Percentiles rank a stretch among this genome's conserved stretches.
These are phyloP conservation scores for Marmota flaviventris DNA, from an alignment of 2,113 vertebrate species.

Conservation along the genomic window DNA sequence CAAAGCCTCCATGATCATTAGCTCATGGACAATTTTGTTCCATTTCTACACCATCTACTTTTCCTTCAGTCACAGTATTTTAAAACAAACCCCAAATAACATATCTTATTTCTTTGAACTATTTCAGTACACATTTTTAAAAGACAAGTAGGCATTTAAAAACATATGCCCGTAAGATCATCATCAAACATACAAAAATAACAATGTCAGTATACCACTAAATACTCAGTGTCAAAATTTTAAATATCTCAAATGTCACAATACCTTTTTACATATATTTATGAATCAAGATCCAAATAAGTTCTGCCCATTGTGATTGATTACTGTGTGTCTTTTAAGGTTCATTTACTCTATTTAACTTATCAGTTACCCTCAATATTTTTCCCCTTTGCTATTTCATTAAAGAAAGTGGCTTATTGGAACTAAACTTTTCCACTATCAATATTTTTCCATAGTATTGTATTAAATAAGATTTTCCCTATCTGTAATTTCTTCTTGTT, in stretches of 20 bases:
- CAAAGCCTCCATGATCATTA: neutral
- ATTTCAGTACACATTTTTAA: neutral
- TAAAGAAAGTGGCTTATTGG: constrained; percentile 14
- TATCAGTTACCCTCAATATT: neutral
- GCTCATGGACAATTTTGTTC: neutral
- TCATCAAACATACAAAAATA: neutral
- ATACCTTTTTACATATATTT: neutral
- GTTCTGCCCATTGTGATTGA: neutral
- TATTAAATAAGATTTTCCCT: neutral
- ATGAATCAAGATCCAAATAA: constrained; percentile 25
- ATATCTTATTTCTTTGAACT: neutral
- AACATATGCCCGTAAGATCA: neutral
- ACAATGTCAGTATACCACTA: neutral
- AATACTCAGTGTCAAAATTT: constrained; percentile 9
- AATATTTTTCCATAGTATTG: neutral
- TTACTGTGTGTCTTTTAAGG: neutral
- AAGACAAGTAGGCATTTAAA: neutral
- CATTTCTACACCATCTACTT: neutral
- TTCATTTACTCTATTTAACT: neutral
- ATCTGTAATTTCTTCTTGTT: constrained; percentile 7
- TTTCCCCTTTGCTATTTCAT: neutral
- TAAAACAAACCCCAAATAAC: constrained; percentile 1
- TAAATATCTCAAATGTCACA: neutral
- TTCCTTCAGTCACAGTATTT: neutral
- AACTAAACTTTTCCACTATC: neutral